phyloP scores from a whole-genome alignment of 2,888 invertebrate genomes.

The Marasmarcha lunaedactyla region DNA sequence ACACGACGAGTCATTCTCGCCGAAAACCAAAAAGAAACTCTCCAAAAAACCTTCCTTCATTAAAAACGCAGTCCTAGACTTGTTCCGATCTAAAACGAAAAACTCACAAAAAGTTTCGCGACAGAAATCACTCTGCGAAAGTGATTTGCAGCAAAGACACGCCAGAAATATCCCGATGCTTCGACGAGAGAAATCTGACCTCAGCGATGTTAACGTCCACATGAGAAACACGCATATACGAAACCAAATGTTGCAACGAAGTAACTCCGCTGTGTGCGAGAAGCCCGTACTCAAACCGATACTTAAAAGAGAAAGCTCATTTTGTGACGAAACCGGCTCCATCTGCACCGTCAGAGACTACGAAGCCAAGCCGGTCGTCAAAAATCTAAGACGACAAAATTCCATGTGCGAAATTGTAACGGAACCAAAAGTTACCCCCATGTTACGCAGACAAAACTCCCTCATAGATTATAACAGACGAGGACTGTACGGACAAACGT shows the following conservation, averaged over 20 bases:
- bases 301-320: conserved; percentile 61
- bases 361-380: conserved; percentile 51
- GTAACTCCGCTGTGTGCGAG: conserved; percentile 63
- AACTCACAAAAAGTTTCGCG: conserved; percentile 58
- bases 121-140: conserved; percentile 62
- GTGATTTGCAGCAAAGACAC: conserved; percentile 55
- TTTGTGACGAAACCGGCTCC: conserved; percentile 60
- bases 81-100: conserved; percentile 67
- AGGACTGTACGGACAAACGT: conserved; percentile 56
- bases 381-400: conserved; percentile 51
- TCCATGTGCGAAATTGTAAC: conserved; percentile 68
- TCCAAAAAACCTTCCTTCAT: conserved; percentile 69
- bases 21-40: conserved; percentile 70
- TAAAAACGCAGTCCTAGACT: conserved; percentile 64
- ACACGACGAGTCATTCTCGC: conserved; percentile 63
- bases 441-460: conserved; percentile 65
- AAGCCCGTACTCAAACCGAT: conserved; percentile 58
- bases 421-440: conserved; percentile 66
- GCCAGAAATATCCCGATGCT: conserved; percentile 41
- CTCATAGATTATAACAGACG: conserved; percentile 63
- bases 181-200: conserved; percentile 59
- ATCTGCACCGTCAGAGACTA: conserved; percentile 58
- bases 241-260: conserved; percentile 60
- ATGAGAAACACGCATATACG: conserved; percentile 55
- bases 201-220: conserved; percentile 50